Conservation (phyloP, 2,888 invertebrate genomes). For the Chydorus sphaericus region DNA sequence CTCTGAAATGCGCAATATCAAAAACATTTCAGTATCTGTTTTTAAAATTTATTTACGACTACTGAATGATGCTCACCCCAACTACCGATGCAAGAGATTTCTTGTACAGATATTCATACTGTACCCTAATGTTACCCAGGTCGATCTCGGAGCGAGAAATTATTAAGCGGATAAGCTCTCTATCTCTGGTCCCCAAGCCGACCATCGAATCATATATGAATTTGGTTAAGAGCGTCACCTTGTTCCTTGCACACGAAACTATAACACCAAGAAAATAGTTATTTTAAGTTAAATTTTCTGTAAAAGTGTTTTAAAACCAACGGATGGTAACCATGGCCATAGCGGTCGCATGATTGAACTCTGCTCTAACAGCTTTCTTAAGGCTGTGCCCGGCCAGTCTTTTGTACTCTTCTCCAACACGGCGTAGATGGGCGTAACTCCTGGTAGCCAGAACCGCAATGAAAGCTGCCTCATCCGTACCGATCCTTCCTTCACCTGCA, state of each 20-base stretch:
- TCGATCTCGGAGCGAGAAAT: constrained; percentile 54
- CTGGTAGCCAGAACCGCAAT: constrained; percentile 29
- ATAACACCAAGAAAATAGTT: constrained; percentile 16
- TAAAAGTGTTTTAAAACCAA: constrained; percentile 32
- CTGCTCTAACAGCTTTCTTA: constrained; percentile 60
- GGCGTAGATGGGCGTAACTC: constrained; percentile 36
- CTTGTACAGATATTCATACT: constrained; percentile 52
- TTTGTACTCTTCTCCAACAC: constrained; percentile 68
- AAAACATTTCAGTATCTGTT: constrained; percentile 20
- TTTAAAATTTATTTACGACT: constrained; percentile 29
- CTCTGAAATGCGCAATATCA: constrained; percentile 27
- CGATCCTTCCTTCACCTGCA: constrained; percentile 24
- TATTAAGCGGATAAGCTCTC: constrained; percentile 33
- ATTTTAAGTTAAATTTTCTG: neutral
- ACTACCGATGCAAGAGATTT: constrained; percentile 49
- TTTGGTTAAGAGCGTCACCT: constrained; percentile 51
- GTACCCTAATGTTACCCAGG: constrained; percentile 49
- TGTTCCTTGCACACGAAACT: constrained; percentile 55
- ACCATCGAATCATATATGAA: constrained; percentile 41
- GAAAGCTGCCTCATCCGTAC: constrained; percentile 29
- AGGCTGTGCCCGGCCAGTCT: constrained; percentile 62
- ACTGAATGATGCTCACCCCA: neutral
- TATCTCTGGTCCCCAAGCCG: constrained; percentile 30
- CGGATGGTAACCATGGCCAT: constrained; percentile 69
- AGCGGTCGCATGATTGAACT: constrained; percentile 74